Evolutionary conservation across 92 coral and sea anemone species (phyloP), one percentile per base, ranked within the genome.

Genomic region (Palythoa grandis): DNA sequence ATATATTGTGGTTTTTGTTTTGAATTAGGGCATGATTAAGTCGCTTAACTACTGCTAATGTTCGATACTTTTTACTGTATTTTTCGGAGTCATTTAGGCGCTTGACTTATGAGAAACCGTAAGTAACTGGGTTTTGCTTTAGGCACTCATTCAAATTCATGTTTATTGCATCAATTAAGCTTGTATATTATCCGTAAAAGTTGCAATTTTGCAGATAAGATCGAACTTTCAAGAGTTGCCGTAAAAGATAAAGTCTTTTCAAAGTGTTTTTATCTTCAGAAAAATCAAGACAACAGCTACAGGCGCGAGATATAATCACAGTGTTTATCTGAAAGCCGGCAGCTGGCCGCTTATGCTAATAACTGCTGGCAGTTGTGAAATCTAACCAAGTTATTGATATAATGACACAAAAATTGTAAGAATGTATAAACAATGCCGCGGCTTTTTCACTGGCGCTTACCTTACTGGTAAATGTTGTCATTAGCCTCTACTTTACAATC

Each of bases 111-210:
- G 67, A 29, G 38, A 53, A 53, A 25, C 67, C 22, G 53, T 54
- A 15, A 54, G 53, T 12, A 24, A 9, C 47, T 76, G 13, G 47
- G 23, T 76, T 54, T 7, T 25, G 40, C 48, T 76, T 7, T 25
- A 25, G 50, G 68, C 68, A 29, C 35, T 29, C 35, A 29, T 29
- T 29, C 35, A 29, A 29, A 29, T 29, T 29, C 35, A 24, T 76
- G 82, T 76, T 76, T 76, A 76, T 29, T 54, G 66, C 50, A 37
- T 35, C 50, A 76, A 29, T 76, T 76, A 76, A 15, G 13, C 23
- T 24, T 11, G 63, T 35, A 7, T 13, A 76, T 56, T 76, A 76
- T 19, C 67, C 82, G 12, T 76, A 48, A 48, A 74, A 76, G 68
- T n/a, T 56, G 63, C 23, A 53, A 16, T 58, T 22, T 76, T 25